phyloP scores from a whole-genome alignment of 2,113 vertebrate genomes.

The Catharus fuscescens region DNA sequence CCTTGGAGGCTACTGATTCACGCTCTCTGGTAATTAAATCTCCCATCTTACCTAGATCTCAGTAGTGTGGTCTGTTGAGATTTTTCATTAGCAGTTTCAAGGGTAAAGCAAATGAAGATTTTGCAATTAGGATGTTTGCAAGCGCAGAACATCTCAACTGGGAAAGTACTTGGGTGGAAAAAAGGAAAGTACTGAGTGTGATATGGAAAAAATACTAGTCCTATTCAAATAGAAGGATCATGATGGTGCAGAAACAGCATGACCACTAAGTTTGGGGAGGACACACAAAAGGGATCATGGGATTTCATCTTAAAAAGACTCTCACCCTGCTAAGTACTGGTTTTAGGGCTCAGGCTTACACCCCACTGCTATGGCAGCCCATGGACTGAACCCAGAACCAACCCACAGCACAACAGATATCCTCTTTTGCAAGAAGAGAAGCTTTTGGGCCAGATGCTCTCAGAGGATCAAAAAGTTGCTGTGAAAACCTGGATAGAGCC shows the following conservation, averaged over 20 bases:
- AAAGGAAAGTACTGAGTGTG: background rate
- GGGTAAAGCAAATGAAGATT: background rate
- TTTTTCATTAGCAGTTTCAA: background rate
- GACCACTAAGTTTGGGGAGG: background rate
- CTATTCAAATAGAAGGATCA: background rate
- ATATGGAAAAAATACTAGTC: background rate
- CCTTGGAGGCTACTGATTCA: background rate
- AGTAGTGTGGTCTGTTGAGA: background rate
- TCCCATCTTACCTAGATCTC: background rate
- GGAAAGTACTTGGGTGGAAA: background rate
- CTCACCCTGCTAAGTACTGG: background rate
- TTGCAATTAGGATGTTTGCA: background rate
- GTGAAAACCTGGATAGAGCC: background rate
- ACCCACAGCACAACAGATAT: background rate
- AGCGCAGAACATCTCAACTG: background rate
- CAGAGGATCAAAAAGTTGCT: background rate
- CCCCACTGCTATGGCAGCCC: background rate
- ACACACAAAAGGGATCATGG: background rate
- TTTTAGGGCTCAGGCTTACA: background rate
- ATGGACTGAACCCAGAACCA: background rate
- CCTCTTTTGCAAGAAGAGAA: background rate
- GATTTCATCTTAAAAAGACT: background rate
- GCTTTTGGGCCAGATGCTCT: background rate
- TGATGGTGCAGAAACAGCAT: background rate
- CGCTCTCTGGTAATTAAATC: background rate